Base-by-base conservation (phyloP, 2,888 invertebrate genomes). In the Syritta pipiens region DNA sequence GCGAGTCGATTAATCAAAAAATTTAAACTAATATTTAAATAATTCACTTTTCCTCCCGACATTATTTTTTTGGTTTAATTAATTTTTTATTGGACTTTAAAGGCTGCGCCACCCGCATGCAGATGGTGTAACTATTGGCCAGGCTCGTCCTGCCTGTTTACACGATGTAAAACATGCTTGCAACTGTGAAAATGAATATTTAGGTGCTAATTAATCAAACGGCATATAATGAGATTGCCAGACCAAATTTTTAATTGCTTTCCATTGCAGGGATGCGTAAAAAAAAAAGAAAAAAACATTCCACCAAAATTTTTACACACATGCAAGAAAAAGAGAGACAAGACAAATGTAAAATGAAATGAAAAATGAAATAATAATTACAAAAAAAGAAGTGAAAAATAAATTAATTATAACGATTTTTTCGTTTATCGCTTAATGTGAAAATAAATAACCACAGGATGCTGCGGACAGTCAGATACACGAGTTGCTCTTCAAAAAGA, bases 161-260 rank as follows among this genome's bases (percentile, higher is more conserved):
- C 14, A 59, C 28, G 19, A 14, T 20, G 7, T 42, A 37, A 3
- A 42, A 22, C 2, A n/a, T 17, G 19, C 44, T 51, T n/a, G n/a
- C n/a, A 68, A 57, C 7, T 53, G 17, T 37, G 35, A 65, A n/a
- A 74, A 28, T 46, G 37, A 48, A 48, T 59, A 51, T 42, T 63
- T 68, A 55, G 55, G 42, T 32, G 26, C 55, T 69, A 68, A 76
- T 76, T 68, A 68, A 76, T 76, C 62, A 76, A 57, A 62, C 53
- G 55, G 68, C 22, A 20, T 60, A 68, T 68, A 76, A 76, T 68
- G 68, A 49, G 62, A 51, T 57, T 6, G 53, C 62, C 35, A 57
- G 55, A 49, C 49, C 32, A 32, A 62, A 57, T 55, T 68, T n/a
- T 62, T 53, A 76, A 76, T 76, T 76, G 75, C 48, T 62, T 60